Evolutionary conservation across 2,888 invertebrate genomes (phyloP).

Genomic region (Drosophila koepferae): DNA sequence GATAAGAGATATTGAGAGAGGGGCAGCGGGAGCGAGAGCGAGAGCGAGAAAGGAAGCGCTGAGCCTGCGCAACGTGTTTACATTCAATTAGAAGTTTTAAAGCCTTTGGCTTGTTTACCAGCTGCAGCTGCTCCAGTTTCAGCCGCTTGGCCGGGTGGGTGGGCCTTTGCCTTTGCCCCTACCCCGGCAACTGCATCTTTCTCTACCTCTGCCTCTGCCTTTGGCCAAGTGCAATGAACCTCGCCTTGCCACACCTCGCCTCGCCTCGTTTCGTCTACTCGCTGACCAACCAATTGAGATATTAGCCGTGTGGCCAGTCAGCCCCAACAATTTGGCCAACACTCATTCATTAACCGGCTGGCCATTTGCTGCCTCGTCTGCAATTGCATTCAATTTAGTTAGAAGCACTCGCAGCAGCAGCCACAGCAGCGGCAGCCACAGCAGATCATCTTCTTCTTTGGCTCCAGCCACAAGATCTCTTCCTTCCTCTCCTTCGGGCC

Average conservation of each 20-base stretch:
- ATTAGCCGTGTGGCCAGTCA: slow-evolving; percentile 55
- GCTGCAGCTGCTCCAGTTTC: slow-evolving; percentile 42
- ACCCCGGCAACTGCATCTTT: too few species aligned
- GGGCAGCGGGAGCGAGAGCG: not conserved
- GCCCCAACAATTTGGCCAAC: slow-evolving; percentile 72
- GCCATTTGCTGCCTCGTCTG: slow-evolving; percentile 40
- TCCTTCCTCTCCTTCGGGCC: not conserved
- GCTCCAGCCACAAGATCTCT: slow-evolving; percentile 15
- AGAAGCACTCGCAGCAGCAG: slow-evolving; percentile 41
- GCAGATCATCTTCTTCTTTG: slow-evolving; percentile 22
- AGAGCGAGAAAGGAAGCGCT: slow-evolving; percentile 8
- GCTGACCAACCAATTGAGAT: slow-evolving; percentile 69
- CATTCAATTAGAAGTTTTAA: slow-evolving; percentile 75
- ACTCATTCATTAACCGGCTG: slow-evolving; percentile 77
- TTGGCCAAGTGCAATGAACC: slow-evolving; percentile 61
- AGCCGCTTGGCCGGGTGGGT: slow-evolving; percentile 48
- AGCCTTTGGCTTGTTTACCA: slow-evolving; percentile 60
- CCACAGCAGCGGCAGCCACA: not conserved
- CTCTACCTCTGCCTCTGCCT: not conserved
- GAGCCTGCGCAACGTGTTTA: slow-evolving; percentile 64
- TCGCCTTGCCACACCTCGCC: slow-evolving; percentile 20
- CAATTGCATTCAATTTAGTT: slow-evolving; percentile 81
- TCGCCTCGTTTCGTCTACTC: slow-evolving; percentile 11
- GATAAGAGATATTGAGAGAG: not conserved
- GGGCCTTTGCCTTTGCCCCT: slow-evolving; percentile 29